Evolutionary conservation across 2,113 vertebrate genomes (phyloP).

Genomic region (Bagarius yarrelli): DNA sequence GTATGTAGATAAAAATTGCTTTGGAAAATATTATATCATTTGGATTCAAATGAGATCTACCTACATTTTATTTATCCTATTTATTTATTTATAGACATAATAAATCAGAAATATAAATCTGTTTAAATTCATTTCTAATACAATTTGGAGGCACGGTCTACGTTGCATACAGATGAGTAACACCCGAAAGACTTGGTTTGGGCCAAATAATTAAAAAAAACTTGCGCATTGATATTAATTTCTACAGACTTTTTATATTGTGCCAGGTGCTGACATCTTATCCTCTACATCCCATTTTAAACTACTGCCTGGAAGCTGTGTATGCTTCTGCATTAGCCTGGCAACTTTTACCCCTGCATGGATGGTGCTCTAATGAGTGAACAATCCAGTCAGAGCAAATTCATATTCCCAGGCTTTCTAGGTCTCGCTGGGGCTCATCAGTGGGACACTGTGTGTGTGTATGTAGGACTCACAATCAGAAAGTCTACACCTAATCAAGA

Average conservation of each 20-base stretch:
- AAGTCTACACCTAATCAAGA: constrained; percentile 43
- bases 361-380: constrained; percentile 29
- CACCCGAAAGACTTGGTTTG: neutral
- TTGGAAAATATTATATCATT: neutral
- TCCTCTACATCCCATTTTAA: neutral
- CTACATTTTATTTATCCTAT: neutral
- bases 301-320: constrained; percentile 5
- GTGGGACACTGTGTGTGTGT: constrained; percentile 35
- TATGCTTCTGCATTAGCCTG: constrained; percentile 18
- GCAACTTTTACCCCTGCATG: neutral
- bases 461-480: constrained; percentile 42
- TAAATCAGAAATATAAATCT: neutral
- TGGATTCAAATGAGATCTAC: neutral
- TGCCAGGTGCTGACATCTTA: constrained; percentile 17
- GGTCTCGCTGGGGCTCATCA: constrained; percentile 38
- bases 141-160: neutral
- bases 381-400: constrained; percentile 34
- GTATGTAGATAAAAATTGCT: neutral
- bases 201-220: constrained; percentile 5
- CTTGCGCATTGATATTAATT: constrained; percentile 21
- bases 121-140: neutral
- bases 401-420: neutral
- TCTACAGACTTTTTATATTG: neutral
- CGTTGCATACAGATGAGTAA: constrained; percentile 15
- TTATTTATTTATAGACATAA: neutral